phyloP scores from a whole-genome alignment of 2,888 invertebrate genomes.

The Asteroscopus sphinx region DNA sequence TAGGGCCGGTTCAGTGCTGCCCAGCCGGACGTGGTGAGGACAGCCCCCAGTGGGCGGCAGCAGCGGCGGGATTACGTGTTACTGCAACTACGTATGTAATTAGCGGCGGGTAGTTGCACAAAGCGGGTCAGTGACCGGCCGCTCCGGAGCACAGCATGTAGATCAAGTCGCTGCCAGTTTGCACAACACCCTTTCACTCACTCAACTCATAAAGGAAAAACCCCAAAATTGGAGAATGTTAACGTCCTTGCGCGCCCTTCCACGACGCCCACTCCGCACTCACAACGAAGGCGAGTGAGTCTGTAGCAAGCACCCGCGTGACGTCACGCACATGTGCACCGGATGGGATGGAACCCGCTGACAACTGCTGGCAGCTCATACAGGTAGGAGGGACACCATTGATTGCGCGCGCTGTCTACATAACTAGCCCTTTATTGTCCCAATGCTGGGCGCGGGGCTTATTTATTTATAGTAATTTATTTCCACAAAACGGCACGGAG shows the following conservation, averaged over 20 bases:
- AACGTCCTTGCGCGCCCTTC: constrained; percentile 54
- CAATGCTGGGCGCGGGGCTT: too few species aligned
- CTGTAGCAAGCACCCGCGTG: constrained; percentile 1
- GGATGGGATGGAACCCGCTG: too few species aligned
- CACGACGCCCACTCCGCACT: constrained; percentile 8
- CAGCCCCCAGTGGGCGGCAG: constrained; percentile 8
- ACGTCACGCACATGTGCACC: too few species aligned
- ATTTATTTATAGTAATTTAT: too few species aligned
- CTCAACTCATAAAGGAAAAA: constrained; percentile 60
- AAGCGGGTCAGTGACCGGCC: background rate
- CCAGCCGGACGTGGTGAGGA: constrained; percentile 16
- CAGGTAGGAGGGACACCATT: too few species aligned
- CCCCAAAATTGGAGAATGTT: constrained; percentile 56
- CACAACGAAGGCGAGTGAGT: background rate
- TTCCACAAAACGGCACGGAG: too few species aligned
- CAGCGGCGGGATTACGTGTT: background rate
- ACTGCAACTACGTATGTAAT: constrained; percentile 13
- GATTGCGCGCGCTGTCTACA: too few species aligned
- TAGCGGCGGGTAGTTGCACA: constrained; percentile 28
- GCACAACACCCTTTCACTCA: constrained; percentile 70
- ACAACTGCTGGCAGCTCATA: too few species aligned
- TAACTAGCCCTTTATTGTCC: too few species aligned
- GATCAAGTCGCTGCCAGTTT: constrained; percentile 49
- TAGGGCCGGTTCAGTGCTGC: constrained; percentile 3
- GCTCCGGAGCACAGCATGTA: background rate